Base-by-base conservation (phyloP, 1,140 invertebrate species). In the Saccostrea echinata region DNA sequence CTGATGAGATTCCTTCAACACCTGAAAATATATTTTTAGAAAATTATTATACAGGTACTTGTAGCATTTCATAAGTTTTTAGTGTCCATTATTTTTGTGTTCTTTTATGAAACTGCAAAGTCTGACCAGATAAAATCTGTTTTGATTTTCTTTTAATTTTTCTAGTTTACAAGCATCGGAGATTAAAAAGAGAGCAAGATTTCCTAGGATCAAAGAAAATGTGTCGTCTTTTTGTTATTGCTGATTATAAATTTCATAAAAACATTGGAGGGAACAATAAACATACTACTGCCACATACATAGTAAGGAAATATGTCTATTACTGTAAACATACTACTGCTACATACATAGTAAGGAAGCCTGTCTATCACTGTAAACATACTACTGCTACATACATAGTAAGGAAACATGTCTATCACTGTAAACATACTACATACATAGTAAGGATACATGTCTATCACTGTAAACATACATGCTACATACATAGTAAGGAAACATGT, bases 211-310 rank as follows among this genome's bases (percentile, higher is more conserved):
- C 57, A 3, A 81, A 82, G 12, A 85, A 81, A 83, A 64, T 85
- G 3, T 89, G 88, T 85, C 82, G 52, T 21, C 35, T 89, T 18
- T 87, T 87, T 61, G 27, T 89, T 3, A 83, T 89, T 24, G 88
- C 88, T 24, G 88, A 89, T 87, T 89, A 87, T 82, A 30, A 57
- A 81, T 89, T 89, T 71, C 86, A 89, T 85, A 68, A 80, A 64
- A 81, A 89, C 68, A 53, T 89, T 83, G 88, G 88, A 43, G 86
- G 84, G 33, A 57, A 55, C 6, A 89, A 84, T 30, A 82, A 84
- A 3, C 85, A 87, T 24, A 85, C 83, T 13, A 89, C 88, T 24
- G 88, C 88, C 0, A 87, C 71, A 52, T 89, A 89, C 86, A 86
- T 89, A 35, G 88, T 89, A 83, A 82, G 83, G 85, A 24, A 51